Percentiles rank a stretch among this genome's conserved stretches.
These are phyloP conservation scores for Drosophila orena DNA, from an alignment of 1,140 invertebrate species.

Conservation along the genomic window DNA sequence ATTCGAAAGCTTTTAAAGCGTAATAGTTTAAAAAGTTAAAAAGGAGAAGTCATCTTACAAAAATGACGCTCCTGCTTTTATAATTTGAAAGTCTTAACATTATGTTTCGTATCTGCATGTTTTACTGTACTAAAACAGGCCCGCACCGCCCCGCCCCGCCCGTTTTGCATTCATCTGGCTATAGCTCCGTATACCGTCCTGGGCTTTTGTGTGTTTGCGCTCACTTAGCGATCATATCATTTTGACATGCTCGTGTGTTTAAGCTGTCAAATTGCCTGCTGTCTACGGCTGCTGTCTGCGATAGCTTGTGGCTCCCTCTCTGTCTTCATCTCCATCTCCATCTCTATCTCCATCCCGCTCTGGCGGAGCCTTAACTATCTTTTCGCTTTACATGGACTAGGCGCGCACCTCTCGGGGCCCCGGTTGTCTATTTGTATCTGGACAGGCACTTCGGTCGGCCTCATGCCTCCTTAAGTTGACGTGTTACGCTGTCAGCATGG, in stretches of 20 bases:
- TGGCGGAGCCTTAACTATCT: slow-evolving; percentile 61
- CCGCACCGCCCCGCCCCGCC: background rate
- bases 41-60: too few species aligned
- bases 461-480: slow-evolving; percentile 82
- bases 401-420: slow-evolving; percentile 24
- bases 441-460: slow-evolving; percentile 76
- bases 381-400: slow-evolving; percentile 54
- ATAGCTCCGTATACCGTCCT: slow-evolving; percentile 41
- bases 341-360: slow-evolving; percentile 13
- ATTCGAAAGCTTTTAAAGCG: too few species aligned
- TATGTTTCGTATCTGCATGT: background rate
- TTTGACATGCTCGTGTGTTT: slow-evolving; percentile 82
- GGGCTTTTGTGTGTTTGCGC: slow-evolving; percentile 62
- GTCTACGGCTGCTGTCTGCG: slow-evolving; percentile 67
- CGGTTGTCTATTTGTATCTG: slow-evolving; percentile 79
- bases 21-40: too few species aligned
- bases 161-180: slow-evolving; percentile 25
- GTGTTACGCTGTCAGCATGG: slow-evolving; percentile 82
- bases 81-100: background rate
- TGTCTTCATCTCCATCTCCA: slow-evolving; percentile 6
- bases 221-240: slow-evolving; percentile 83
- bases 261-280: slow-evolving; percentile 83
- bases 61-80: background rate
- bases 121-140: slow-evolving; percentile 1
- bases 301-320: slow-evolving; percentile 37